Evolutionary conservation across 2,797 vertebrate genomes (phyloP).

Genomic region (Hapalemur alaotrensis): DNA sequence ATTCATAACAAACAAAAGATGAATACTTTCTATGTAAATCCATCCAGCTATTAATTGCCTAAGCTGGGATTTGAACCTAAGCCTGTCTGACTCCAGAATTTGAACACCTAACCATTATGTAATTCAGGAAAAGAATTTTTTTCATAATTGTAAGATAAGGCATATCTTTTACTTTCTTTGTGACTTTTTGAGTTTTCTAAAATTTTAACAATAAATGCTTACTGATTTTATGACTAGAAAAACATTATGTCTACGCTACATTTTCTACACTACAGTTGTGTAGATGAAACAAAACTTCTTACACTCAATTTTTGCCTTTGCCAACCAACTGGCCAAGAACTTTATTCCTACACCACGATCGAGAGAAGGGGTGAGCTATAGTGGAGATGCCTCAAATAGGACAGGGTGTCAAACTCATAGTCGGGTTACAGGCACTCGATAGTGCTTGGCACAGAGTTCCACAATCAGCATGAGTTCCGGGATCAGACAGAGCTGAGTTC

Average conservation of each 20-base stretch:
- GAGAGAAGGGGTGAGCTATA: not conserved
- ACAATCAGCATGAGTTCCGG: not conserved
- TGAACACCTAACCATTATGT: not conserved
- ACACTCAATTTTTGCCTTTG: not conserved
- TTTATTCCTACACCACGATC: not conserved
- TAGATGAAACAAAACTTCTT: not conserved
- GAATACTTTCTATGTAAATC: not conserved
- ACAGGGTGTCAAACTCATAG: not conserved
- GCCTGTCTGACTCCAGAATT: not conserved
- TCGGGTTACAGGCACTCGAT: not conserved
- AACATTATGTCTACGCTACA: not conserved
- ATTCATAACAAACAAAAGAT: not conserved
- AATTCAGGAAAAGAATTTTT: conserved; percentile 4
- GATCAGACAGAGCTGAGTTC: not conserved
- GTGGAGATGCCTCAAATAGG: not conserved
- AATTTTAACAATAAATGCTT: not conserved
- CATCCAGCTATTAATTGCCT: not conserved
- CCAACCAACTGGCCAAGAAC: not conserved
- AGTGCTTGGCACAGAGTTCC: not conserved
- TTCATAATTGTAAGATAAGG: not conserved
- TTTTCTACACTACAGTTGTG: not conserved
- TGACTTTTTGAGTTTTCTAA: not conserved
- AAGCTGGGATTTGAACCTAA: not conserved
- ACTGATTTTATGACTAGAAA: not conserved
- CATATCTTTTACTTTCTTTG: not conserved